Percentiles rank a stretch among this genome's conserved stretches.
Conservation (phyloP, 2,113 vertebrate genomes). For the Lophotis ruficrista region DNA sequence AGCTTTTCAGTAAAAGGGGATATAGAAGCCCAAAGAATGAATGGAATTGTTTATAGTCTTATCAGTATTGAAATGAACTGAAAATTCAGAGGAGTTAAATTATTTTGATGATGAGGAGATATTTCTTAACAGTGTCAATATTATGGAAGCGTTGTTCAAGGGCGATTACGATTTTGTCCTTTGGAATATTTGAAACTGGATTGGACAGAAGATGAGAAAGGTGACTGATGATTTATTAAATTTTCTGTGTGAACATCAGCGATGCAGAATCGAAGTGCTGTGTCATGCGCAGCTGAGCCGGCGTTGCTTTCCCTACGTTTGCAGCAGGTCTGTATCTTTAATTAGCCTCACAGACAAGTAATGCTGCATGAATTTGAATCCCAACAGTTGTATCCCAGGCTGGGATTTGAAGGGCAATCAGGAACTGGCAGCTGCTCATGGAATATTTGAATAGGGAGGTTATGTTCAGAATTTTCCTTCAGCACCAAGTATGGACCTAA, state of each 20-base stretch:
- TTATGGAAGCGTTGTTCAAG: not conserved
- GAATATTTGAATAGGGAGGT: not conserved
- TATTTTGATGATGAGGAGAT: not conserved
- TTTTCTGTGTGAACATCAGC: not conserved
- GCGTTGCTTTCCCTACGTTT: not conserved
- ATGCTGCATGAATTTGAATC: not conserved
- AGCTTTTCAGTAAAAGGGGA: not conserved
- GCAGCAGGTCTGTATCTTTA: not conserved
- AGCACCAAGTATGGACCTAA: not conserved
- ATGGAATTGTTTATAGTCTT: not conserved
- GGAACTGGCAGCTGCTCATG: conserved; percentile 6
- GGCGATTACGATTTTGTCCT: not conserved
- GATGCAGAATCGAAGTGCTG: accelerated
- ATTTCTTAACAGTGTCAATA: not conserved
- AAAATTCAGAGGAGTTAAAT: not conserved
- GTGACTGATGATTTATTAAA: not conserved
- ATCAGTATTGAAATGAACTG: not conserved
- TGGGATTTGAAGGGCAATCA: not conserved
- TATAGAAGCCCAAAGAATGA: not conserved
- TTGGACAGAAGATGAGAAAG: not conserved
- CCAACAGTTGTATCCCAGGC: not conserved
- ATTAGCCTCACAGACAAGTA: not conserved
- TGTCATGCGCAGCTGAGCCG: not conserved
- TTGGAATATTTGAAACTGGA: not conserved
- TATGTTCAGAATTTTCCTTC: conserved; percentile 32